Percentiles rank a stretch among this genome's conserved stretches.
Evolutionary conservation across 2,888 invertebrate species (phyloP).

Genomic region (Netelia melanura): DNA sequence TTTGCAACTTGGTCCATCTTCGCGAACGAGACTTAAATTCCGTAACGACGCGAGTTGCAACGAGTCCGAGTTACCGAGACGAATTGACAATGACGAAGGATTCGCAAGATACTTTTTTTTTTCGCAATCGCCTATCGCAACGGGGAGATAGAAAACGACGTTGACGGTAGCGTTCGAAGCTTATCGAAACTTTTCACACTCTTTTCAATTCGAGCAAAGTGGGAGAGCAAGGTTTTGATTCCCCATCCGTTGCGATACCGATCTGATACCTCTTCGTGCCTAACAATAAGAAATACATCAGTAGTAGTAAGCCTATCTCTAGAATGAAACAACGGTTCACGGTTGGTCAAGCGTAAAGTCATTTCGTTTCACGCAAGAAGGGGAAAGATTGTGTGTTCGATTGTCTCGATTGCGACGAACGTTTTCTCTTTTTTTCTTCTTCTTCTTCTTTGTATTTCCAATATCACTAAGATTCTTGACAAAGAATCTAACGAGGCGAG

Average conservation of each 20-base stretch:
- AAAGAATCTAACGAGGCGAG: slow-evolving; percentile 12
- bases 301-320: neutral
- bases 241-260: slow-evolving; percentile 58
- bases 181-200: neutral
- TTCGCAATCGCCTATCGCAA: slow-evolving; percentile 19
- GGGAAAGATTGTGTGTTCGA: slow-evolving; percentile 26
- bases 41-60: neutral
- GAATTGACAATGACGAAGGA: slow-evolving; percentile 2
- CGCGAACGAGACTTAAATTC: neutral
- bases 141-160: neutral
- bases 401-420: slow-evolving; percentile 1
- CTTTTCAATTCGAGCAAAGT: neutral
- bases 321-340: neutral
- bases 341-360: slow-evolving; percentile 2
- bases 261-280: neutral
- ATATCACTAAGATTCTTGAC: neutral
- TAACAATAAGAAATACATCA: neutral
- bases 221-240: neutral
- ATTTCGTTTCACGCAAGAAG: neutral
- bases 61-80: neutral
- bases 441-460: neutral
- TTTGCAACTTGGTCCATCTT: slow-evolving; percentile 39
- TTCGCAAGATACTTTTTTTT: neutral
- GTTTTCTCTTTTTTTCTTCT: slow-evolving; percentile 23
- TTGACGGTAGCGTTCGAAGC: neutral